phyloP scores from a whole-genome alignment of 2,797 vertebrate species.

The Vespertilio murinus region DNA sequence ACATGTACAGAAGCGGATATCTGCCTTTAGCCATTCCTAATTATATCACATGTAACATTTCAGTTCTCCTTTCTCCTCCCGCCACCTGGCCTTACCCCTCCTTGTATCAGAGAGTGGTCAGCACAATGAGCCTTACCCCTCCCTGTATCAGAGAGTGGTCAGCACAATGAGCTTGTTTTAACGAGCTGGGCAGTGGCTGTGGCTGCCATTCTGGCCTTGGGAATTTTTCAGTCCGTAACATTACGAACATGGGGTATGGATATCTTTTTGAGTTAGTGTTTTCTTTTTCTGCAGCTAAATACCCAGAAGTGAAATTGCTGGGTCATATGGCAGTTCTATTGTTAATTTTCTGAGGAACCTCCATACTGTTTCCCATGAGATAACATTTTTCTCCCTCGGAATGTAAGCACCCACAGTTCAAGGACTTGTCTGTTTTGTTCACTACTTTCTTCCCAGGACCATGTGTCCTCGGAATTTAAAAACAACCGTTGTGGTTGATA shows the following conservation, averaged over 20 bases:
- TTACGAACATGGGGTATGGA: background rate
- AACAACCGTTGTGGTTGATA: background rate
- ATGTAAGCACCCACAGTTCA: background rate
- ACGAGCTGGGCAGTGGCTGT: no score
- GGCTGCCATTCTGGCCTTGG: no score
- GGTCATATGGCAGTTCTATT: background rate
- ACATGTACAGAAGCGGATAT: no score
- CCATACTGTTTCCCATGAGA: background rate
- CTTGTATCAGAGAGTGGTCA: no score
- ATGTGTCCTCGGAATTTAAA: background rate
- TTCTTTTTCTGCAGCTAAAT: background rate
- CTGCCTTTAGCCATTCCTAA: no score
- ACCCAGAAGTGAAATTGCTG: background rate
- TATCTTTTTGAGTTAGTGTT: background rate
- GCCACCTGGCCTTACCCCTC: no score
- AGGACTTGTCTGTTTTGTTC: background rate
- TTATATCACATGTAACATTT: no score
- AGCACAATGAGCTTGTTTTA: no score
- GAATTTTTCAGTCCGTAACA: no score
- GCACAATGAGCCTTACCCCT: no score
- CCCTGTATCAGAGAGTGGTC: no score
- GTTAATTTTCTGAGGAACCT: background rate
- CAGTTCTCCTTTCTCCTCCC: no score
- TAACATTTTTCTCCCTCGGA: background rate
- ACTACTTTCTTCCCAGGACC: background rate